Base-by-base conservation (phyloP, 2,113 vertebrate genomes). In the Sinocyclocheilus anophthalmus region DNA sequence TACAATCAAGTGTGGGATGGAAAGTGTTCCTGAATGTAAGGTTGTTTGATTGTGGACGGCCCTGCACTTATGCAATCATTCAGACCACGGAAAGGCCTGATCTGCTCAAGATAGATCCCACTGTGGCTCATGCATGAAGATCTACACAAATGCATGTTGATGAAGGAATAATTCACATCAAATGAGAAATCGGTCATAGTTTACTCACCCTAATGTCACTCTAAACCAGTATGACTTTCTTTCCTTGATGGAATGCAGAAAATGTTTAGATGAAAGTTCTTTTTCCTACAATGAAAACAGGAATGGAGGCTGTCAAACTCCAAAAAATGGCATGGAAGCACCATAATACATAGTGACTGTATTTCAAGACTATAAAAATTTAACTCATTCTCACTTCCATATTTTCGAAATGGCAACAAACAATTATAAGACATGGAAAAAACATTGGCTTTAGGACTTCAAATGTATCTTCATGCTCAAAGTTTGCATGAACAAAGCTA, bases 21-120 rank as follows among this genome's bases (percentile, higher is more conserved):
- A 87, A 79, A 89, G 90, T 93, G 86, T 89, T 91, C 88, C 80
- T 93, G 93, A 94, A 94, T 94, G 93, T 94, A 93, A 90, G 88
- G 90, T 88, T 88, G 63, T 87, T 39, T 83, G 90, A 91, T 86
- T 89, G 81, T 88, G 88, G 84, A 89, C 81, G 88, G 89, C 86
- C 72, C 88, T 82, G 45, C 81, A 85, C 76, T 86, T 83, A 65
- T 80, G 76, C 81, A 86, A 91, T 88, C 72, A 86, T 81, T 63
- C 2, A 73, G 55, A 22, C 55, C 33, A 2, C 77, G 24, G 33
- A 42, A 80, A 37, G 77, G 77, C 57, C n/a, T 39, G 22, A 80
- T 80, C 33, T 82, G 63, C 45, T 50, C 45, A 30, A 22, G 45
- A 37, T 53, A 37, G 63, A 82, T 70, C 63, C 63, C 24, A 55